Base-by-base conservation (phyloP, 2,113 vertebrate species). In the Grammomys dolichurus region DNA sequence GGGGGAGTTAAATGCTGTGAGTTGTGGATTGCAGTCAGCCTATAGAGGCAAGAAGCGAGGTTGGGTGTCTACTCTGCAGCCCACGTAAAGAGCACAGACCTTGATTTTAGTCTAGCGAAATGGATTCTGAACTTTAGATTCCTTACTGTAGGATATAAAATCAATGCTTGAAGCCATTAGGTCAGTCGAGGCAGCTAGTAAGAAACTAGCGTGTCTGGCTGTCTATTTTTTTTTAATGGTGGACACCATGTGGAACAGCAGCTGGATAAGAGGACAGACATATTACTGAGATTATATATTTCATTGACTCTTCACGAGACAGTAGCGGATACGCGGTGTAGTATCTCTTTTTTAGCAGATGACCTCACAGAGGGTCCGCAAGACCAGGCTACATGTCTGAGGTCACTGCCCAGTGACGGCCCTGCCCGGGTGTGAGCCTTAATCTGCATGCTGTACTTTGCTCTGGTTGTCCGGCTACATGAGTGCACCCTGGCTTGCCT, bases 401-500 rank as follows among this genome's bases (percentile, higher is more conserved):
- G 85, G 43, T 77, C 77, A 67, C 33, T 19, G 4, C 6, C 67
- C 36, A 3, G 24, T 3, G 82, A 11, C 36, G 24, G 67, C 58
- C 16, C 11, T 10, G 20, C 60, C 72, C n/a, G 46, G 11, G 0
- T 75, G 26, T 1, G 43, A 89, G 43, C 48, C 20, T 20, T 2
- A 36, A 31, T 31, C 80, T 10, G 9, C 51, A 51, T 51, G 51
- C 51, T 51, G 51, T 51, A 51, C 51, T 88, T 5, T 16, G 6
- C 24, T 14, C 19, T 4, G 0, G 48, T 17, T 67, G 33, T 12
- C 65, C 0, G 0, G 26, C 26, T 5, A 0, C 48, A 5, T 6
- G 14, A 28, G 1, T 0, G 0, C 10, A 3, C 14, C 80, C 54
- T 63, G 11, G 22, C 14, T 40, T 31, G 26, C 24, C 16, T 12